Evolutionary conservation across 2,797 vertebrate genomes (phyloP), one percentile per base, ranked within the genome.

Genomic region (Pseudochirops corinnae): DNA sequence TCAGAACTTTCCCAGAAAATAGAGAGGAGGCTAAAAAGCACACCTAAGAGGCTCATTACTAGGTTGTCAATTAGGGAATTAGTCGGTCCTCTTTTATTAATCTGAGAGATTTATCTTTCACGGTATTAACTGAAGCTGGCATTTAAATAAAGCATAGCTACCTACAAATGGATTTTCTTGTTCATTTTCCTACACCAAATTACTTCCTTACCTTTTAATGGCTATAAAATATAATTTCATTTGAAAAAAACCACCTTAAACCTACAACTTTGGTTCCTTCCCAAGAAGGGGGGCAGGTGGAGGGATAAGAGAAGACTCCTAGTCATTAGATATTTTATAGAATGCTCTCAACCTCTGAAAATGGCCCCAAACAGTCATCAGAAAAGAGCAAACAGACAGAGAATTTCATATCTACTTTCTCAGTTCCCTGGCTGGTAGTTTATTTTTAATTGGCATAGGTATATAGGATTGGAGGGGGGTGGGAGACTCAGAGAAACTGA

Each of bases 401-500:
- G 18, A 46, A 56, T 55, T 96, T 95, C 13, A 55, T 28, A 96
- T 97, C 50, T 93, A 6, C 97, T 97, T 97, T 97, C 92, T 97
- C 53, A 90, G 57, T 55, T 96, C 91, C 90, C 29, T 93, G 92
- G 94, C 58, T 92, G 74, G 67, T 56, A 56, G 21, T 55, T 97
- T 96, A 92, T 95, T 97, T 97, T 97, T 97, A 94, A 97, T 97
- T 97, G 97, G 94, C 92, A 96, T 58, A 92, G 92, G 93, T 82
- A 95, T 82, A 82, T 91, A 92, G 3, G 18, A 21, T 52, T 90
- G 46, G 24, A 90, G 74, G 26, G 16, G 31, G n/a, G 33, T 11
- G 1, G 52, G 31, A 95, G 92, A 29, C 29, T 92, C 74, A n/a
- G 92, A 91, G 92, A 97, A 98, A 96, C 55, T 26, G 0, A 7